Percentiles rank a stretch among this genome's conserved stretches.
Conservation (phyloP, 2,113 vertebrate species). For the Pionites leucogaster region DNA sequence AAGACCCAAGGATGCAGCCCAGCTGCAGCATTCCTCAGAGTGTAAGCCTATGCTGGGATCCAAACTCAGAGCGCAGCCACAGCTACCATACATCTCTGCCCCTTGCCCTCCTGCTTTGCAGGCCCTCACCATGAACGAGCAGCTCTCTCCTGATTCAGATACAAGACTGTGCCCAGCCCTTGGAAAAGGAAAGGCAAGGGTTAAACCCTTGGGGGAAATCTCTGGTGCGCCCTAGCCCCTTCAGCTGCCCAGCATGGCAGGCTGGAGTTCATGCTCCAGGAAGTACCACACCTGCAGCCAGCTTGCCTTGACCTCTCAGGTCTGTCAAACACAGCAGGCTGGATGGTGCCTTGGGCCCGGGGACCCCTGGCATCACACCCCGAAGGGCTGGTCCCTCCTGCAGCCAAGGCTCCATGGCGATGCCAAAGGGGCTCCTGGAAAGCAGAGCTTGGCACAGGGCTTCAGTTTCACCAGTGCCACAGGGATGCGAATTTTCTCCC, state of each 20-base stretch:
- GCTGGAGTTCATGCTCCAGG: background rate
- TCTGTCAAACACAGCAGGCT: background rate
- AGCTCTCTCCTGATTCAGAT: background rate
- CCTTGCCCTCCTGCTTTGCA: background rate
- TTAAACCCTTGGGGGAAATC: background rate
- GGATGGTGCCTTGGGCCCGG: background rate
- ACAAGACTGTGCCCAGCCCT: background rate
- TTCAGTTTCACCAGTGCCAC: accelerated
- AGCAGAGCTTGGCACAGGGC: background rate
- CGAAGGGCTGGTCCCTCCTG: background rate
- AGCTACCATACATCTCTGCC: background rate
- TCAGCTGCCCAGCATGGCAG: background rate
- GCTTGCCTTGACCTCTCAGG: background rate
- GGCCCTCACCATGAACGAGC: background rate
- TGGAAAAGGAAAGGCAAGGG: background rate
- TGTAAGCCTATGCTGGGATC: background rate
- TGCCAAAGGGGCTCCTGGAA: constrained; percentile 15
- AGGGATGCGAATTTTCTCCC: accelerated
- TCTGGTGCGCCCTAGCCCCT: background rate
- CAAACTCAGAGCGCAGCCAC: background rate
- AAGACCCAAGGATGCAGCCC: background rate
- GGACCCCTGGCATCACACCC: background rate
- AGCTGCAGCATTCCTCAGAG: background rate
- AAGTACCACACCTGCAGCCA: background rate
- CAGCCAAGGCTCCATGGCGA: accelerated